Base-by-base conservation (phyloP, 2,888 invertebrate genomes). In the Drosophila anceps region DNA sequence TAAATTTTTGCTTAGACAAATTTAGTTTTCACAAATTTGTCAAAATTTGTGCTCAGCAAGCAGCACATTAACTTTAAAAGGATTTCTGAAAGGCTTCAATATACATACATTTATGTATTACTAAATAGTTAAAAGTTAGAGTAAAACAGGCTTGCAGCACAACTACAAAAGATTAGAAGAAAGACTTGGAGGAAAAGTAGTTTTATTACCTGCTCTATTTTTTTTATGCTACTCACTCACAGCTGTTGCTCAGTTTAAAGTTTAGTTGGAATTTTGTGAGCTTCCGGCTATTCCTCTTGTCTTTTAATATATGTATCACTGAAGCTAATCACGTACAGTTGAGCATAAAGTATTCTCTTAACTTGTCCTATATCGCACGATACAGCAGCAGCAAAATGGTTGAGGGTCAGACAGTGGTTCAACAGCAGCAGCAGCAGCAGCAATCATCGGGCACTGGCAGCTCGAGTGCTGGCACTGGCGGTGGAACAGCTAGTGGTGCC, bases 331-430 rank as follows among this genome's bases (percentile, higher is more conserved):
- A 15, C 12, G 6, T n/a, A 20, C 2, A 20, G 2, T 20, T 15
- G 20, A 55, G 55, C 20, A 12, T 9, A 15, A 24, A 24, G 1
- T 24, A 18, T 46, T 2, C 15, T 13, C 12, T 33, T 0, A 18
- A 10, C n/a, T 66, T 66, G 24, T 44, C 27, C 5, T 31, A 7
- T 50, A 20, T 27, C 35, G n/a, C n/a, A n/a, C n/a, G 76, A 48
- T 69, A 73, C 69, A 90, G 83, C 70, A 86, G 82, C 74, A 87
- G 80, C 83, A 91, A 79, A 43, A 92, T 93, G 91, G 92, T 93
- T 94, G 95, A 96, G 93, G 96, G 97, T 94, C 97, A 97, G 93
- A 97, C 97, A 73, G 82, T 79, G 75, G 83, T 81, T 58, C 91
- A 91, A 72, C 88, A 94, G 96, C 97, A 93, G 76, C 90, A 88